These are phyloP conservation scores for Leucoptera coffeella DNA, from an alignment of 2,888 invertebrate species.

Conservation along the genomic window DNA sequence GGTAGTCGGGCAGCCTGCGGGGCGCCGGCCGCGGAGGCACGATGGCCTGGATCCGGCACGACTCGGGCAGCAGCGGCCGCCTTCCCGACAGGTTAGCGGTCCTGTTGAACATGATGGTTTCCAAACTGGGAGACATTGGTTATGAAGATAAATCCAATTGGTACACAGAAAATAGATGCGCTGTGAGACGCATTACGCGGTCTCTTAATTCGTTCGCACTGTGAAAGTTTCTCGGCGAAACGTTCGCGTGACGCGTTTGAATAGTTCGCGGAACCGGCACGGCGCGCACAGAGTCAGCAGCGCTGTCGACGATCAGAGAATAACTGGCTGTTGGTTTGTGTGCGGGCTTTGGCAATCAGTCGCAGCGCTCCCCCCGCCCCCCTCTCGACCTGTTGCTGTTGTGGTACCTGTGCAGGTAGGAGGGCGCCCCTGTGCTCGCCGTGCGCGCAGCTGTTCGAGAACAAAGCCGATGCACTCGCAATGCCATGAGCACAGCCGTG, in stretches of 20 bases:
- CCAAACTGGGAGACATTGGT: conserved; percentile 47
- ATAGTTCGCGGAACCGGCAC: conserved; percentile 14
- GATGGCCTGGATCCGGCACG: conserved; percentile 11
- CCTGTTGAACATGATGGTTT: conserved; percentile 48
- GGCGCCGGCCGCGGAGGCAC: conserved; percentile 35
- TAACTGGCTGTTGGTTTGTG: too few relatives aligned
- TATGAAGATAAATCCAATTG: conserved; percentile 4
- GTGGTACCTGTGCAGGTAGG: conserved; percentile 45
- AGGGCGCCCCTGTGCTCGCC: conserved; percentile 31
- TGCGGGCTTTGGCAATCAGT: too few relatives aligned
- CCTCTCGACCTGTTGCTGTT: conserved; percentile 39
- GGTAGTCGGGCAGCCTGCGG: conserved; percentile 19
- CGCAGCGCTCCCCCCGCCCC: conserved; percentile 20
- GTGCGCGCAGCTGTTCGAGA: conserved; percentile 28
- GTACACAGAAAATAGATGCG: conserved; percentile 12
- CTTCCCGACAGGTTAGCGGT: conserved; percentile 42
- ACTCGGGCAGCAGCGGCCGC: conserved; percentile 42
- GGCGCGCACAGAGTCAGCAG: conserved; percentile 4
- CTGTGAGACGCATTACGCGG: conserved; percentile 31
- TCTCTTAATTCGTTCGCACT: conserved; percentile 13
- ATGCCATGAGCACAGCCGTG: too few relatives aligned
- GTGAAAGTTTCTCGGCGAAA: conserved; percentile 16
- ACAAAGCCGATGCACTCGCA: too few relatives aligned
- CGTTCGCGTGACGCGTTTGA: conserved; percentile 13
- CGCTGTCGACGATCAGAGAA: conserved; percentile 6